A percentile compares a stretch with the other conserved stretches of the same genome.
phyloP scores from a whole-genome alignment of 1,140 invertebrate genomes.

The Drosophila azteca region DNA sequence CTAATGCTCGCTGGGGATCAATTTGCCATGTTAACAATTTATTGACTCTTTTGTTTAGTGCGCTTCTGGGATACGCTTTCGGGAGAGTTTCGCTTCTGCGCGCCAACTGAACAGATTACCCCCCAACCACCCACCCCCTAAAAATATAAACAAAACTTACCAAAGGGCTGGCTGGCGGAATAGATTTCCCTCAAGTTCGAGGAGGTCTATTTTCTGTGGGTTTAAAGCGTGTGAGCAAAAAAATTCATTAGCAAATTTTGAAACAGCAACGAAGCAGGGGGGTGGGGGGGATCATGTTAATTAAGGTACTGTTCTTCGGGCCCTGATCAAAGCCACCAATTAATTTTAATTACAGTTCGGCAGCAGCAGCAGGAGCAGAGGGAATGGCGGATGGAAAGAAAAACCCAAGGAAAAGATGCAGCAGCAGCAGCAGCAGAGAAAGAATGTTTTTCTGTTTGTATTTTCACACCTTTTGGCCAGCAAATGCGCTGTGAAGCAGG shows the following conservation, averaged over 20 bases:
- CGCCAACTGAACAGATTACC: conserved; percentile 19
- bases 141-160: conserved; percentile 27
- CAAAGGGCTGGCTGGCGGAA: conserved; percentile 2
- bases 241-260: conserved; percentile 63
- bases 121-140: too few relatives aligned
- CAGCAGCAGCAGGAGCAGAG: conserved; percentile 8
- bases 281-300: conserved; percentile 44
- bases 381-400: conserved; percentile 1
- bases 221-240: conserved; percentile 49
- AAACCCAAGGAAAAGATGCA: conserved; percentile 54
- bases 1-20: conserved; percentile 81
- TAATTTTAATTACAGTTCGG: conserved; percentile 80
- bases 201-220: conserved; percentile 6
- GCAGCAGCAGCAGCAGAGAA: conserved; percentile 14
- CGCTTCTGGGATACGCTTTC: conserved; percentile 79
- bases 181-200: conserved; percentile 23
- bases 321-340: conserved; percentile 74
- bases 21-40: conserved; percentile 83
- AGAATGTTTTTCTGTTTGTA: conserved; percentile 66
- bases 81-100: conserved; percentile 60
- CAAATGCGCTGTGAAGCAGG: conserved; percentile 65
- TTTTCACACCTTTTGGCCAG: conserved; percentile 79
- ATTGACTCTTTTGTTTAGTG: conserved; percentile 81
- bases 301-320: conserved; percentile 44
- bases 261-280: neutral